These are phyloP conservation scores for Otus sunia DNA, from an alignment of 2,113 vertebrate genomes.

Conservation along the genomic window DNA sequence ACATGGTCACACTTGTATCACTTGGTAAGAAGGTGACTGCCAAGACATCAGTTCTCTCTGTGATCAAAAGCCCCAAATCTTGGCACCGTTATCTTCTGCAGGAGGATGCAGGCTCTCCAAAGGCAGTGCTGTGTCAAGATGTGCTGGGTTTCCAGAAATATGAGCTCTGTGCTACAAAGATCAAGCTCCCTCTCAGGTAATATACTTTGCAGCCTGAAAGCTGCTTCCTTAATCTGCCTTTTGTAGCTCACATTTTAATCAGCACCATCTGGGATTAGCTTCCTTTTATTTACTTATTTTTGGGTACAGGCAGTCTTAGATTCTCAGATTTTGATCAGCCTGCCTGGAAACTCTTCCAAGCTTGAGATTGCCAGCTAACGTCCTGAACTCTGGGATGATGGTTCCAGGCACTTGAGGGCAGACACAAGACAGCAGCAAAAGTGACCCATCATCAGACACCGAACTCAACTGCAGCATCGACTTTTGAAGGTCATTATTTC, in stretches of 20 bases:
- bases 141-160: background rate
- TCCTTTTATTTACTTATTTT: slow-evolving; percentile 11
- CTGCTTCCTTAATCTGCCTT: slow-evolving; percentile 1
- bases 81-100: background rate
- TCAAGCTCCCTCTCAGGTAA: slow-evolving; percentile 16
- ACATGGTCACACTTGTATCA: fast-evolving
- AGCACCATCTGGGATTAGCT: slow-evolving; percentile 2
- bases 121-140: background rate
- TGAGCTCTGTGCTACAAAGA: background rate
- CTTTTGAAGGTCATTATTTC: background rate
- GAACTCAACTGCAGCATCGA: background rate
- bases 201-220: background rate
- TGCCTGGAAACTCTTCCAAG: background rate
- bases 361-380: background rate
- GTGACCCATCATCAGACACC: background rate
- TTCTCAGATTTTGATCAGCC: background rate
- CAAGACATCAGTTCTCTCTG: background rate
- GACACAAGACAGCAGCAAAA: background rate
- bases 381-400: background rate
- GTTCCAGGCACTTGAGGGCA: background rate
- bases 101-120: background rate
- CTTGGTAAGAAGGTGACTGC: background rate
- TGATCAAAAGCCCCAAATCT: background rate
- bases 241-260: background rate
- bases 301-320: background rate